These are phyloP conservation scores for Galagoides demidoff DNA, from an alignment of 2,797 vertebrate species.

Conservation along the genomic window DNA sequence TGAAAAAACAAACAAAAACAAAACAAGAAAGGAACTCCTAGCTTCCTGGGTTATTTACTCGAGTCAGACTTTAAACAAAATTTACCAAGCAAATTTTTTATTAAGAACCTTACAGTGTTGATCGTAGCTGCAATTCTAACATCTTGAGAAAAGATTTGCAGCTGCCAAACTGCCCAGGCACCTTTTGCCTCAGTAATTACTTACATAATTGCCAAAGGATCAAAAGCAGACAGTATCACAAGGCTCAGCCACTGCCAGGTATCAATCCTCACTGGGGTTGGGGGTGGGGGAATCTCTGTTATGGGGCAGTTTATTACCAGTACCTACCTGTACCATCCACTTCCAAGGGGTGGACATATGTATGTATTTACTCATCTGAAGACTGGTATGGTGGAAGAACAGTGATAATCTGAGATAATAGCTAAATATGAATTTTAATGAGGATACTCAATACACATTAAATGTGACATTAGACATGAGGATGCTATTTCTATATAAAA, in stretches of 20 bases:
- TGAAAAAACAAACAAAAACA: neutral
- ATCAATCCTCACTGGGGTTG: neutral
- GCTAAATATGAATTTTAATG: slow-evolving; percentile 11
- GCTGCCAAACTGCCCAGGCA: neutral
- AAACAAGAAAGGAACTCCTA: neutral
- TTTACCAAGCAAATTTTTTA: neutral
- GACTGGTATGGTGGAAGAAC: neutral
- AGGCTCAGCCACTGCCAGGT: neutral
- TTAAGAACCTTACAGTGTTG: neutral
- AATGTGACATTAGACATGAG: neutral
- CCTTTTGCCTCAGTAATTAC: neutral
- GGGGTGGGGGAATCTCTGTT: too few species aligned
- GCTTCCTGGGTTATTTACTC: neutral
- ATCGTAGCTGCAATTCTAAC: neutral
- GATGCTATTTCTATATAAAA: neutral
- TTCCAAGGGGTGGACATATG: neutral
- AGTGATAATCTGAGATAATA: neutral
- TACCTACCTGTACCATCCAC: neutral
- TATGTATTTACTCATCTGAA: neutral
- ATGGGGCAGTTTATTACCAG: neutral
- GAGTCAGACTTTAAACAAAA: slow-evolving; percentile 12
- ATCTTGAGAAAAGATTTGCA: neutral
- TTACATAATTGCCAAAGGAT: neutral
- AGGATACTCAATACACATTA: neutral
- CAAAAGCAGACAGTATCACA: neutral